Conservation (phyloP, 2,888 invertebrate genomes). For the Gnatocerus cornutus region DNA sequence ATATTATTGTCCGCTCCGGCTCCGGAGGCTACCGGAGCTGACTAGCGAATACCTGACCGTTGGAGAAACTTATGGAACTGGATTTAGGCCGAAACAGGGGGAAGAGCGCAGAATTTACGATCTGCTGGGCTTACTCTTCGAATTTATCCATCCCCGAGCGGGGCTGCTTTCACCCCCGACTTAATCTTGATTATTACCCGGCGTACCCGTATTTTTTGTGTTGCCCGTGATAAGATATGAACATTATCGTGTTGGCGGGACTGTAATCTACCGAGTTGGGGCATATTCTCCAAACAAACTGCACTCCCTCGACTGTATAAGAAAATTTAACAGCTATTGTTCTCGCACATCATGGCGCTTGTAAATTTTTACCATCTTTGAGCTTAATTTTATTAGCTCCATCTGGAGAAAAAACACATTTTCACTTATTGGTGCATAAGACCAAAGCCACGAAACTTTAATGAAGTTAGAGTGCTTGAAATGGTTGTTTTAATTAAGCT, state of each 20-base stretch:
- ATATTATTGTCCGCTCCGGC: slow-evolving; percentile 51
- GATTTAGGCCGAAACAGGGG: slow-evolving; percentile 62
- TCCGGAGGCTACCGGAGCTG: slow-evolving; percentile 30
- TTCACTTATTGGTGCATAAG: slow-evolving; percentile 24
- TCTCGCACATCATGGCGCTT: slow-evolving; percentile 38
- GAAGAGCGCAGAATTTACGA: slow-evolving; percentile 66
- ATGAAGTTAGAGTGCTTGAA: neutral
- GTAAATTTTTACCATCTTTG: slow-evolving; percentile 42
- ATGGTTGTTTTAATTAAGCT: slow-evolving; percentile 4
- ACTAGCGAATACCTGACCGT: slow-evolving; percentile 54
- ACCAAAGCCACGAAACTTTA: neutral
- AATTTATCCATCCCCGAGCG: slow-evolving; percentile 65
- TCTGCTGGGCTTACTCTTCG: slow-evolving; percentile 65
- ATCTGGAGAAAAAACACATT: slow-evolving; percentile 8
- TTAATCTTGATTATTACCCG: slow-evolving; percentile 69
- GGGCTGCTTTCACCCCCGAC: slow-evolving; percentile 61
- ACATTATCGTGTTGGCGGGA: slow-evolving; percentile 57
- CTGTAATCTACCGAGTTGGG: slow-evolving; percentile 54
- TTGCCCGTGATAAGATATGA: slow-evolving; percentile 58
- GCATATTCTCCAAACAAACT: slow-evolving; percentile 42
- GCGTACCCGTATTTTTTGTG: slow-evolving; percentile 61
- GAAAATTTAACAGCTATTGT: slow-evolving; percentile 50
- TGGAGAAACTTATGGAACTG: slow-evolving; percentile 63
- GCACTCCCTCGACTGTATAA: slow-evolving; percentile 35
- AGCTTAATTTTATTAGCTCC: slow-evolving; percentile 31